A percentile compares a stretch with the other conserved stretches of the same genome.
Evolutionary conservation across 2,113 vertebrate species (phyloP).

Genomic region (Chiloscyllium plagiosum): DNA sequence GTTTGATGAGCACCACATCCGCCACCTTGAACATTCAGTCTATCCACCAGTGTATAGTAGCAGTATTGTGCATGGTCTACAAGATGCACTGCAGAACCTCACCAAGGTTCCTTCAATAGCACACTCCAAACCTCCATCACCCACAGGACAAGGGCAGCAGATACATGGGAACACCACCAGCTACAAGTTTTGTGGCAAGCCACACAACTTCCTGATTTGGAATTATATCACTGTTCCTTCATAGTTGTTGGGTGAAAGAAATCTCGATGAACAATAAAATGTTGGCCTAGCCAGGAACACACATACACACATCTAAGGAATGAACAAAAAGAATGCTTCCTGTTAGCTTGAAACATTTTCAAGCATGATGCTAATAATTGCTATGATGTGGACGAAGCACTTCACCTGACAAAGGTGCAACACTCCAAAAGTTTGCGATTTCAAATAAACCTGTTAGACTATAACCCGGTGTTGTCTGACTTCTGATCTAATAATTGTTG

Average conservation of each 20-base stretch:
- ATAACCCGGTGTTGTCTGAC: too few species aligned
- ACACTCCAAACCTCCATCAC: not conserved
- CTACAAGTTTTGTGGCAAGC: not conserved
- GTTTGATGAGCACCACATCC: not conserved
- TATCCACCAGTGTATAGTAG: not conserved
- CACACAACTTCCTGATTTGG: not conserved
- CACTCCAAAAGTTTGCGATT: too few species aligned
- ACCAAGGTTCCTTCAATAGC: not conserved
- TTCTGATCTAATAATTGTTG: not conserved
- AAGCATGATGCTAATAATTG: not conserved
- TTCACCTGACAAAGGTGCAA: too few species aligned
- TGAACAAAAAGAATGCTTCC: not conserved
- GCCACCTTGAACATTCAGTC: not conserved
- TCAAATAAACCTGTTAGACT: too few species aligned
- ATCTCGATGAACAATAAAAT: not conserved
- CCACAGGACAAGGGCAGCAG: not conserved
- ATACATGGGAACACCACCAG: not conserved
- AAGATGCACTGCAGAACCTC: not conserved
- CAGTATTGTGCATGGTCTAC: not conserved
- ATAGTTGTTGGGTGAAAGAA: not conserved
- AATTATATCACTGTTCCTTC: not conserved
- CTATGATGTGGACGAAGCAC: not conserved
- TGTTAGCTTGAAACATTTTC: not conserved
- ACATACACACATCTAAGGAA: not conserved
- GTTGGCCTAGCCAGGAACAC: not conserved